A percentile compares a stretch with the other conserved stretches of the same genome.
These are phyloP conservation scores for Noctua janthina DNA, from an alignment of 2,888 invertebrate species.

Conservation along the genomic window DNA sequence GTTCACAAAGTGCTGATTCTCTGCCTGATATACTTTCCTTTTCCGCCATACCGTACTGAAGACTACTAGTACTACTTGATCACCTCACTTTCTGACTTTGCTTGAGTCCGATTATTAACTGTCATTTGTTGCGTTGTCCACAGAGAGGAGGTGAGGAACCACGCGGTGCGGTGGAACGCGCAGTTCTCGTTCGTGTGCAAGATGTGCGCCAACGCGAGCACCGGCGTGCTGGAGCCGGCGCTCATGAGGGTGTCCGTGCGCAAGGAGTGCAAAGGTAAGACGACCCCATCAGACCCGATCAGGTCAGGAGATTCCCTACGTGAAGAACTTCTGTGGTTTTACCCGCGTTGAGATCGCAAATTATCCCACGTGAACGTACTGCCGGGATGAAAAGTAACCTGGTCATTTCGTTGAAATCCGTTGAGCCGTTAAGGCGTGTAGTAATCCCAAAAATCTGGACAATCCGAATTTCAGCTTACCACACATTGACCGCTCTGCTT, in stretches of 20 bases:
- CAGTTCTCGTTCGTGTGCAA: slow-evolving; percentile 98
- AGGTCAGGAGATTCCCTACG: not conserved
- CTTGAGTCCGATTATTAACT: slow-evolving; percentile 1
- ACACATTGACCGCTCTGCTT: slow-evolving; percentile 5
- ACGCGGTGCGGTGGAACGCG: slow-evolving; percentile 98
- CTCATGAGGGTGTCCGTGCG: slow-evolving; percentile 98
- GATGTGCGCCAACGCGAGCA: slow-evolving; percentile 98
- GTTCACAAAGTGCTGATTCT: not conserved
- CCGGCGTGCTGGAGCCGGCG: slow-evolving; percentile 98
- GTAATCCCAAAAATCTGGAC: not conserved
- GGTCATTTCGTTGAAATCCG: not conserved
- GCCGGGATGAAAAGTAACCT: not conserved
- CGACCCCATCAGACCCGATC: not conserved
- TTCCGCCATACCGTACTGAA: not conserved
- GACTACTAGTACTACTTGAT: not conserved
- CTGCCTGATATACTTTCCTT: not conserved
- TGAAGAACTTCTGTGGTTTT: not conserved
- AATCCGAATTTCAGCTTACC: not conserved
- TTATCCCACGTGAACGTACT: not conserved
- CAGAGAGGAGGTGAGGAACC: slow-evolving; percentile 98
- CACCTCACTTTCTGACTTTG: not conserved
- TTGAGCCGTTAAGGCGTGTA: not conserved
- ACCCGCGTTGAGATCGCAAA: not conserved
- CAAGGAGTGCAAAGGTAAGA: slow-evolving; percentile 94
- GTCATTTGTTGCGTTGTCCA: slow-evolving; percentile 59